Base-by-base conservation (phyloP, 2,113 vertebrate genomes). In the Seriola quinqueradiata region DNA sequence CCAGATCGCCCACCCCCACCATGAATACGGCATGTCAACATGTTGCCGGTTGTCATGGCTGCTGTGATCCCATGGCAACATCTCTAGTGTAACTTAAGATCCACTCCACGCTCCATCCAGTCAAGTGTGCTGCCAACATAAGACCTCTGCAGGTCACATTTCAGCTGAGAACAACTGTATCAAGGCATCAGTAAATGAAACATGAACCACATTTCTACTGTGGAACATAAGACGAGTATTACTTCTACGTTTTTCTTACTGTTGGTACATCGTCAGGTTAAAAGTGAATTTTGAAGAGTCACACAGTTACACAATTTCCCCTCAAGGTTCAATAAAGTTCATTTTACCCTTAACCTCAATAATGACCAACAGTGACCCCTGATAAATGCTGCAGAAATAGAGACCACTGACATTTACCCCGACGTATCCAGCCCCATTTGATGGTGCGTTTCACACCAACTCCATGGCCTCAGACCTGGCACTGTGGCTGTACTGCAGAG, bases 351-450 rank as follows among this genome's bases (percentile, higher is more conserved):
- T 68, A 80, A 85, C 75, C 70, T 74, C 79, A 48, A 74, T 54
- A 70, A 67, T 58, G 73, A 75, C 3, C 7, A 66, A 80, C 68
- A 70, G 19, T 34, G 36, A 73, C 63, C 71, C 13, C 58, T 52
- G 38, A 57, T 77, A 83, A 82, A 77, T 40, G 72, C 23, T 54
- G 8, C 67, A 75, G 60, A 75, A 79, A 88, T 44, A 23, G 75
- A 89, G 76, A 85, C 36, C 58, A 19, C 50, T 89, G 81, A 86
- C 83, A 83, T 83, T 83, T 75, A 81, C 63, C 64, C 69, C 71
- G 66, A 69, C 5, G 4, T 52, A 34, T 59, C 46, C 78, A 17
- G 40, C 50, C 60, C 42, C 44, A 55, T 85, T 77, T 74, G 79
- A 83, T 69, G n/a, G 57, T 3, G 0, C 57, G 54, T 68, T 84